Evolutionary conservation across 1,140 invertebrate species (phyloP), one percentile per base, ranked within the genome.

Genomic region (Drosophila takahashii): DNA sequence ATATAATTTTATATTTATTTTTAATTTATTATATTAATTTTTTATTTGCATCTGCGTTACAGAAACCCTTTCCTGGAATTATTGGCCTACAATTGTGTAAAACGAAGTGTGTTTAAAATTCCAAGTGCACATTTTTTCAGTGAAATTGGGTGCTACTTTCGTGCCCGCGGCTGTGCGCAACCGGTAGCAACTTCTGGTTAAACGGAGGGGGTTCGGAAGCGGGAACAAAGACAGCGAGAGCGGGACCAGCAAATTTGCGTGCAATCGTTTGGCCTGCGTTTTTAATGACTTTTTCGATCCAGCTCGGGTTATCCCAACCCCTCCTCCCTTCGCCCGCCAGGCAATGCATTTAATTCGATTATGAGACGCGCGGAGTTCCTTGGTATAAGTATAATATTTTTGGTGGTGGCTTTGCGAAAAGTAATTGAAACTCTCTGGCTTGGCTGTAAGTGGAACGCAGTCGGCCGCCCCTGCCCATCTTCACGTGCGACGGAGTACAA

Each of bases 281-380:
- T 90, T 90, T 84, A 89, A 89, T 89, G 84, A 89, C 86, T 90
- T 87, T 87, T 83, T 73, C 83, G 69, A 56, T 15, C 56, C 27
- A 10, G 13, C 29, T 10, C 34, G 47, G 15, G 15, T 16, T 50
- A 10, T 41, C 41, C 26, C 22, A 4, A 13, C 34, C 45, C 15
- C 72, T 15, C n/a, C n/a, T n/a, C 18, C 11, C 48, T 9, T 10
- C 10, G 15, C 47, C 45, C 75, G 56, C 45, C 34, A 44, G 57
- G 69, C 74, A 80, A 58, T 86, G 78, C 70, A 81, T 75, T 89
- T 91, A 90, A 90, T 90, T 90, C 89, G 87, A 90, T 91, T 90
- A 90, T 84, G 89, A 90, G 70, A 54, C 52, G 51, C 52, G 51
- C 60, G 39, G 34, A 29, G 39, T 18, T 64, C 60, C 59, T 60